phyloP scores from a whole-genome alignment of 2,888 invertebrate species.

The Torymus aiolomorphi region DNA sequence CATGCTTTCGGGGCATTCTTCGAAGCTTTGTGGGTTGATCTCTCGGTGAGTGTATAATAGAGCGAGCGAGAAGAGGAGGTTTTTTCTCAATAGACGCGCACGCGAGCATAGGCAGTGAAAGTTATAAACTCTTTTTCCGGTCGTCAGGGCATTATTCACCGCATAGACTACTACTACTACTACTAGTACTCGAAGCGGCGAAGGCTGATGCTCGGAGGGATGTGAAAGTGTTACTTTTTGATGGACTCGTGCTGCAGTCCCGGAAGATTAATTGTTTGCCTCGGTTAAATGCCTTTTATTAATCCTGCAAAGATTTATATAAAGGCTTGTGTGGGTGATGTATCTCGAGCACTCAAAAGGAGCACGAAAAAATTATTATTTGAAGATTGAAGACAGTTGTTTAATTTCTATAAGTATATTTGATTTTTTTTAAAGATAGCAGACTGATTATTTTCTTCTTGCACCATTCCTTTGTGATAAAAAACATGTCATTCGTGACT shows the following conservation, averaged over 20 bases:
- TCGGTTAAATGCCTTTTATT: background rate
- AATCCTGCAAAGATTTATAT: too few species aligned
- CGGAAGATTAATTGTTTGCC: background rate
- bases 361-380: too few species aligned
- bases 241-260: background rate
- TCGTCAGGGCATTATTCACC: background rate
- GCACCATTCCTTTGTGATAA: too few species aligned
- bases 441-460: too few species aligned
- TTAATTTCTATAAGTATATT: too few species aligned
- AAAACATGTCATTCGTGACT: too few species aligned
- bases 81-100: background rate
- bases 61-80: background rate
- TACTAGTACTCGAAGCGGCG: too few species aligned
- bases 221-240: slow-evolving; percentile 12
- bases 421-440: too few species aligned
- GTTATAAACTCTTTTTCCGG: slow-evolving; percentile 25
- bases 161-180: background rate
- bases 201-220: background rate
- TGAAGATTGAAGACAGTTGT: too few species aligned
- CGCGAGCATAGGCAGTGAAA: slow-evolving; percentile 29
- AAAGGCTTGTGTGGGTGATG: too few species aligned
- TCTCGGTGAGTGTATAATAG: background rate
- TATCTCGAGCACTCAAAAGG: too few species aligned
- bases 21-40: background rate
- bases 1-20: slow-evolving; percentile 4